A percentile compares a stretch with the other conserved stretches of the same genome.
phyloP scores from a whole-genome alignment of 1,140 invertebrate species.

The Anthonomus grandis region DNA sequence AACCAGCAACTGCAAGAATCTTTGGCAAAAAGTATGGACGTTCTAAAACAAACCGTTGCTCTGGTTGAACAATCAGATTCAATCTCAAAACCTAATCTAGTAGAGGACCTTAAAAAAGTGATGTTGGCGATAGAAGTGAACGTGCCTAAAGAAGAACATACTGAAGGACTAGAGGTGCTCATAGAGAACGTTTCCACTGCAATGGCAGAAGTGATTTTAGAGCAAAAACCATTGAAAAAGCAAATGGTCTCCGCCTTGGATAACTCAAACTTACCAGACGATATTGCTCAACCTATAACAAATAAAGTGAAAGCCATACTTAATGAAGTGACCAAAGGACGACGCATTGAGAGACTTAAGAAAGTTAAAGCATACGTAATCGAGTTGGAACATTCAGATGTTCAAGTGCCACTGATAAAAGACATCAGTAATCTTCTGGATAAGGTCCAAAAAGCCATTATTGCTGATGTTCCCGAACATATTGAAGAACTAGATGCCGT shows the following conservation, averaged over 20 bases:
- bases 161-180: not conserved
- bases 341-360: not conserved
- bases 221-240: not conserved
- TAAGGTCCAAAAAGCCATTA: not conserved
- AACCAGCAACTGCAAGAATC: not conserved
- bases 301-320: not conserved
- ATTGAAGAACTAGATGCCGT: constrained; percentile 7
- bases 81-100: not conserved
- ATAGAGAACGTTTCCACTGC: not conserved
- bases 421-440: constrained; percentile 11
- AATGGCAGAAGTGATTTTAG: not conserved
- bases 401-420: constrained; percentile 4
- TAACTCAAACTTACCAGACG: not conserved
- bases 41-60: constrained; percentile 8
- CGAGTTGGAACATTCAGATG: constrained; percentile 7
- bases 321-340: not conserved
- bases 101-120: not conserved
- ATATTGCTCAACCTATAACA: not conserved
- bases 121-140: not conserved
- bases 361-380: constrained; percentile 19
- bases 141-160: not conserved
- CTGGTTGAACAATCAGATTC: not conserved
- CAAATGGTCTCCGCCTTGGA: not conserved
- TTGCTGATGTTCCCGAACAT: not conserved
- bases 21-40: too few species aligned